A percentile compares a stretch with the other conserved stretches of the same genome.
Conservation (phyloP, 2,888 invertebrate species). For the Drosophila mettleri region DNA sequence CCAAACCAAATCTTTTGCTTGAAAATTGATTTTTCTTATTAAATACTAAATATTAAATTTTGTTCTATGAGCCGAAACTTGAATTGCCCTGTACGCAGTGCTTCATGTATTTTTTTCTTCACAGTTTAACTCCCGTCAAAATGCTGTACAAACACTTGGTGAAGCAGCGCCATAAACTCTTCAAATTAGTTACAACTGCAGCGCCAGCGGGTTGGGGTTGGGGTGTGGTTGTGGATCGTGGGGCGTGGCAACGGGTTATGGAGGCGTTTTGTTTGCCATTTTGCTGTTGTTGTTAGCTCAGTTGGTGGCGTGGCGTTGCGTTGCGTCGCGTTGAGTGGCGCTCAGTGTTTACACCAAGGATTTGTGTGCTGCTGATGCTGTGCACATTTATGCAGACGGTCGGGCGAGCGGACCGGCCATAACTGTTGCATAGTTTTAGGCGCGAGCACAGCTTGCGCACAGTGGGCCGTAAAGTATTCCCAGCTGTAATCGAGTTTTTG, state of each 20-base stretch:
- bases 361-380: constrained; percentile 18
- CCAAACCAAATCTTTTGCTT: background rate
- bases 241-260: constrained; percentile 1
- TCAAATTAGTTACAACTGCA: constrained; percentile 32
- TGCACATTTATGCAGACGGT: constrained; percentile 28
- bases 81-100: background rate
- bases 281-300: constrained; percentile 18
- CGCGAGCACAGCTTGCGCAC: constrained; percentile 14
- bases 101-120: constrained; percentile 1
- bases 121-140: constrained; percentile 20
- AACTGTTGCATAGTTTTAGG: constrained; percentile 42
- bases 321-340: constrained; percentile 25
- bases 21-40: constrained; percentile 2
- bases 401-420: constrained; percentile 5
- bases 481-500: constrained; percentile 66
- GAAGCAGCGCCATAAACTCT: constrained; percentile 31
- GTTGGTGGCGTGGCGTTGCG: constrained; percentile 27
- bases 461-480: constrained; percentile 25
- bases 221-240: too few relatives aligned
- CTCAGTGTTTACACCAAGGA: constrained; percentile 39
- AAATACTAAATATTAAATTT: background rate
- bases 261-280: constrained; percentile 20
- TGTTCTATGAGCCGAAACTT: background rate
- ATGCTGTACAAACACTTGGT: constrained; percentile 21
- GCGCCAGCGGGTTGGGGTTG: background rate